A percentile compares a stretch with the other conserved stretches of the same genome.
Evolutionary conservation across 2,113 vertebrate genomes (phyloP).

Genomic region (Sorex araneus): DNA sequence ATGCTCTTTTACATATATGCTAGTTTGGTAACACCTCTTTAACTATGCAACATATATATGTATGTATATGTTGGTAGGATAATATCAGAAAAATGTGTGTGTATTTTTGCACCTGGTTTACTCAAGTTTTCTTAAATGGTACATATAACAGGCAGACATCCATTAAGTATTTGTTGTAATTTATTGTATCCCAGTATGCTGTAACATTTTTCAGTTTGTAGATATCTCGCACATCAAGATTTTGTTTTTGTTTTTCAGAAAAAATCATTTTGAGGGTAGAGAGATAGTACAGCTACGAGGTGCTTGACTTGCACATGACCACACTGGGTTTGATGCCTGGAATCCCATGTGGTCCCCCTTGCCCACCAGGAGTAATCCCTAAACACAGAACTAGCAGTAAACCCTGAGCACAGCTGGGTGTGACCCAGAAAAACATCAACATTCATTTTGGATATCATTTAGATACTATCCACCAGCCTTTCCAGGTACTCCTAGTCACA

Average conservation of each 20-base stretch:
- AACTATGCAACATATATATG: slow-evolving; percentile 64
- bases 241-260: slow-evolving; percentile 5
- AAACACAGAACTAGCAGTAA: too few relatives aligned
- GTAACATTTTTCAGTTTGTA: slow-evolving; percentile 57
- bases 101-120: slow-evolving; percentile 23
- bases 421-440: background rate
- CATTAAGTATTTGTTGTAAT: slow-evolving; percentile 65
- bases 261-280: slow-evolving; percentile 34
- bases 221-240: slow-evolving; percentile 51
- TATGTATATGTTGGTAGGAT: slow-evolving; percentile 54
- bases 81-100: slow-evolving; percentile 55
- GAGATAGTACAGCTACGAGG: too few relatives aligned
- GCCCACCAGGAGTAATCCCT: too few relatives aligned
- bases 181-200: background rate
- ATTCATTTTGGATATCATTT: slow-evolving; percentile 64
- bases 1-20: slow-evolving; percentile 51
- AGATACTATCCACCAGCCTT: slow-evolving; percentile 61
- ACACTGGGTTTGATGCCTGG: too few relatives aligned
- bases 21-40: slow-evolving; percentile 63
- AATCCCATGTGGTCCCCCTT: too few relatives aligned
- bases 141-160: slow-evolving; percentile 53
- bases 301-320: too few relatives aligned
- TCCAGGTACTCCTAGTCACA: slow-evolving; percentile 64
- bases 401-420: too few relatives aligned
- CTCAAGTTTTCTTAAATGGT: slow-evolving; percentile 52